These are phyloP conservation scores for Philypnodon macrostomus DNA, from an alignment of 2,797 vertebrate genomes.

Conservation along the genomic window DNA sequence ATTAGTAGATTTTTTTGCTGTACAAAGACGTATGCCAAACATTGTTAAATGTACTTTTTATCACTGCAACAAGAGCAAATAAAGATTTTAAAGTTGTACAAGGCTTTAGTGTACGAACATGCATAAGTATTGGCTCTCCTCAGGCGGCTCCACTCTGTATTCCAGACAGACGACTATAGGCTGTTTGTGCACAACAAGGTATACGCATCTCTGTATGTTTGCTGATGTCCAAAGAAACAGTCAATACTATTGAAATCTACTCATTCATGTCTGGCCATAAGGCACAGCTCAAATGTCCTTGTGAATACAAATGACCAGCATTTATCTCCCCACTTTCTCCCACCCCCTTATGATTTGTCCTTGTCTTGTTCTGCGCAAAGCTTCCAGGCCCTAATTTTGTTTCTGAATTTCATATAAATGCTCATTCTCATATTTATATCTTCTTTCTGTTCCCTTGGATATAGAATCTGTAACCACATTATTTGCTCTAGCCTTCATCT, in stretches of 20 bases:
- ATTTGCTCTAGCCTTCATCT: slow-evolving; percentile 60
- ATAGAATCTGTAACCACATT: slow-evolving; percentile 65
- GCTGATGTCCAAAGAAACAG: slow-evolving; percentile 68
- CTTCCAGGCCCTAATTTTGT: slow-evolving; percentile 44
- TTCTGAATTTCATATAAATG: slow-evolving; percentile 34
- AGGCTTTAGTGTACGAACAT: slow-evolving; percentile 3
- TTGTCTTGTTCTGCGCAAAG: slow-evolving; percentile 35
- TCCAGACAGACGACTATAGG: slow-evolving; percentile 42
- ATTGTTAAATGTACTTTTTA: not conserved
- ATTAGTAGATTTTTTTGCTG: slow-evolving; percentile 1
- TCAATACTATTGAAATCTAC: slow-evolving; percentile 79
- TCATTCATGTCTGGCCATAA: slow-evolving; percentile 73
- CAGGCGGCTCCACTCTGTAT: slow-evolving; percentile 59
- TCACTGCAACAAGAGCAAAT: not conserved
- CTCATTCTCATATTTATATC: not conserved
- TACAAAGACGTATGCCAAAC: not conserved
- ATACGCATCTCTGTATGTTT: slow-evolving; percentile 40
- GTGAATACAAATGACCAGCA: slow-evolving; percentile 73
- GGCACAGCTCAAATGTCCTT: slow-evolving; percentile 76
- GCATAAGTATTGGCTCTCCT: slow-evolving; percentile 23
- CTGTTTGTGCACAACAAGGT: slow-evolving; percentile 33
- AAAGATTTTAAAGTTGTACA: not conserved
- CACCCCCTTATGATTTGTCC: slow-evolving; percentile 47
- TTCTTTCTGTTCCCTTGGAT: slow-evolving; percentile 32
- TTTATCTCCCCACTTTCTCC: slow-evolving; percentile 43